Base-by-base conservation (phyloP, 2,888 invertebrate genomes). In the Dastarcus helophoroides region DNA sequence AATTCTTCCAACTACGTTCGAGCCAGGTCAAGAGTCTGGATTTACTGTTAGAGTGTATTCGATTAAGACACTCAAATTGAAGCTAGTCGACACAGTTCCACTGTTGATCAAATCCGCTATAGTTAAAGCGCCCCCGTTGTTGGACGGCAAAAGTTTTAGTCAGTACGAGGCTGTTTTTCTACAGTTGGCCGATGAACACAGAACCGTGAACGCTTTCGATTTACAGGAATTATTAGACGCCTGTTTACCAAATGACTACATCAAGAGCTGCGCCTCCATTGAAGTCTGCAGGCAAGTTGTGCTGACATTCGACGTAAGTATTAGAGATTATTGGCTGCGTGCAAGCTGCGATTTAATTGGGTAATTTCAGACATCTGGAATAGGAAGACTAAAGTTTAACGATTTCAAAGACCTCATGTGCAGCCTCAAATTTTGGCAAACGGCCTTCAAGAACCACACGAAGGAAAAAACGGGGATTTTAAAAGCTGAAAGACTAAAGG, bases 391-490 rank as follows among this genome's bases (percentile, higher is more conserved):
- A 29, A 81, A 80, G 38, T 80, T 89, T 45, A 68, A 71, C 30
- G 86, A 90, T 52, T 91, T 90, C 58, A 89, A 86, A 56, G 88
- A 90, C 51, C 69, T 91, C 39, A 86, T 91, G 78, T 86, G 84
- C 49, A 90, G 88, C 50, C 61, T 91, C 25, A 90, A 89, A 52
- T 76, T 81, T 37, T 90, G 90, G 90, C 90, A 91, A 53, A 76
- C 80, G 12, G 79, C 86, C 2, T 91, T 91, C 60, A 85, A 85
- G 58, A 80, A 79, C 45, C 89, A 91, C 54, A 83, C 89, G 4
- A 80, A 84, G 50, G 89, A 90, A 56, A 89, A 88, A 58, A 85
- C 86, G 35, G 90, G 90, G 2, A 86, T 91, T 8, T 62, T 91
- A 14, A 76, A 84, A 46, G 88, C 88, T 0, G 91, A 91, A 60